phyloP scores from a whole-genome alignment of 2,888 invertebrate species.

The Apamea epomidion region DNA sequence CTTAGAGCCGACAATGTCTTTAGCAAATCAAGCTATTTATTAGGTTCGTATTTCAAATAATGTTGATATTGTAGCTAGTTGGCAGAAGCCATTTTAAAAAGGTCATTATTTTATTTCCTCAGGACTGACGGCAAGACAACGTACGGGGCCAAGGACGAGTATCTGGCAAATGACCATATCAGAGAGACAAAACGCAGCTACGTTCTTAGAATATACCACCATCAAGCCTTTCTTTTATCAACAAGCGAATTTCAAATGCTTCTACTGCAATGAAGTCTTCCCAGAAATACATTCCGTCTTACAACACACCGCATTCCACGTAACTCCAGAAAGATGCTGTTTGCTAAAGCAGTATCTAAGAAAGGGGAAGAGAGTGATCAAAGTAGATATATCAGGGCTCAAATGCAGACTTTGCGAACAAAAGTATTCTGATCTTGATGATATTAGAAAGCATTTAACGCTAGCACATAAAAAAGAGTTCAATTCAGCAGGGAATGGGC shows the following conservation, averaged over 20 bases:
- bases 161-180: constrained; percentile 88
- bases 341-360: constrained; percentile 82
- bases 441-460: constrained; percentile 80
- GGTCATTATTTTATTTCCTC: constrained; percentile 67
- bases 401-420: constrained; percentile 85
- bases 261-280: constrained; percentile 85
- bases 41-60: constrained; percentile 28
- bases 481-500: constrained; percentile 84
- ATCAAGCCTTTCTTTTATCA: constrained; percentile 86
- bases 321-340: constrained; percentile 77
- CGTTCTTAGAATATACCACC: constrained; percentile 83
- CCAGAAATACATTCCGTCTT: constrained; percentile 83
- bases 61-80: constrained; percentile 5
- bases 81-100: constrained; percentile 56
- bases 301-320: constrained; percentile 78
- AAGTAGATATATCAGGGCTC: constrained; percentile 85
- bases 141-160: constrained; percentile 81
- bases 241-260: constrained; percentile 87
- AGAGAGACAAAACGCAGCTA: constrained; percentile 86
- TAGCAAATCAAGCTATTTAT: neutral
- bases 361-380: constrained; percentile 86
- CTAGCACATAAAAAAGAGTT: constrained; percentile 83
- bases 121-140: constrained; percentile 69
- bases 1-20: neutral
- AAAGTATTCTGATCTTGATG: constrained; percentile 82